These are phyloP conservation scores for Sternotherus odoratus DNA, from an alignment of 2,797 vertebrate species.

Conservation along the genomic window DNA sequence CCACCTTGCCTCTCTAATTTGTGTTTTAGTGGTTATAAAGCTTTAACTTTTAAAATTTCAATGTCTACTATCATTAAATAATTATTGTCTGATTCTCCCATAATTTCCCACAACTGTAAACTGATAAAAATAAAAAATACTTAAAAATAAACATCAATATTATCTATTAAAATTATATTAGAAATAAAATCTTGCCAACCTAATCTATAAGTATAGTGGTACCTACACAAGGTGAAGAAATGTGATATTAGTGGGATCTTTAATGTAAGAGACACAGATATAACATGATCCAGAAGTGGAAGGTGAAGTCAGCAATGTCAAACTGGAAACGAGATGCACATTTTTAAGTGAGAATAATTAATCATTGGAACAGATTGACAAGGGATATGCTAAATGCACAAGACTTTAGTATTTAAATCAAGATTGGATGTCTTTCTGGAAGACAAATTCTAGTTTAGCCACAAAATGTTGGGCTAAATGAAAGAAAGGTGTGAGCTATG, in stretches of 20 bases:
- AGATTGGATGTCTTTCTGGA: neutral
- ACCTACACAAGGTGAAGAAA: neutral
- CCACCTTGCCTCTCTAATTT: neutral
- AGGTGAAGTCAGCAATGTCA: neutral
- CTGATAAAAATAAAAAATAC: neutral
- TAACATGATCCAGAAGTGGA: neutral
- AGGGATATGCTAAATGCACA: neutral
- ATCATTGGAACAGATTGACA: fast-evolving
- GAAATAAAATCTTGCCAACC: neutral
- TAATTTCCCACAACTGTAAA: neutral
- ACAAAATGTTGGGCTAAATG: neutral
- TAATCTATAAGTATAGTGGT: neutral
- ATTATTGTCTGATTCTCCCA: neutral
- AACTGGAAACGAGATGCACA: neutral
- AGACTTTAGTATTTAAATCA: too few species aligned
- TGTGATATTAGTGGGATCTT: neutral
- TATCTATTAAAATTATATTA: neutral
- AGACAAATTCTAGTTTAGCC: neutral
- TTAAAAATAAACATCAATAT: neutral
- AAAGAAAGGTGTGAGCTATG: too few species aligned
- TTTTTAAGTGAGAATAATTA: neutral
- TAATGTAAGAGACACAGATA: neutral
- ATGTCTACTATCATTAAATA: neutral
- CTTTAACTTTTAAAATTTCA: neutral
- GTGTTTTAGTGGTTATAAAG: neutral